phyloP scores from a whole-genome alignment of 1,140 invertebrate genomes.

The Frieseomelitta varia region DNA sequence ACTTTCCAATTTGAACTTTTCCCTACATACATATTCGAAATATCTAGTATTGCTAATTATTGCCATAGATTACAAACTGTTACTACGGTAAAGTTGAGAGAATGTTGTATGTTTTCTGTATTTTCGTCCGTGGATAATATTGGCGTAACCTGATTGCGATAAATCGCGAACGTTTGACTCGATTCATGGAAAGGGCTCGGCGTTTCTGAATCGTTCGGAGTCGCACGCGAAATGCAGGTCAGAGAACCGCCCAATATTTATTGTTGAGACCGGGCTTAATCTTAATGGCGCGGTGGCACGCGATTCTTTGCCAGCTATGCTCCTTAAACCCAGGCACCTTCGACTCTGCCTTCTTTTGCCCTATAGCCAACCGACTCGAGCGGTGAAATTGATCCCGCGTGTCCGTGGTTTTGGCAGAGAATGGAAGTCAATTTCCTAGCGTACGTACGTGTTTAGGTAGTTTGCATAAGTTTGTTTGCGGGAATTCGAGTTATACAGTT shows the following conservation, averaged over 20 bases:
- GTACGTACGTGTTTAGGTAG: background rate
- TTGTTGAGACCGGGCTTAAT: conserved; percentile 17
- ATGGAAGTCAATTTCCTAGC: background rate
- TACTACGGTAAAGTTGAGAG: background rate
- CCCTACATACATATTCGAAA: background rate
- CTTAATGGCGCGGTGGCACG: conserved; percentile 16
- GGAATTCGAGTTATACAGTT: background rate
- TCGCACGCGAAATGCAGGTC: conserved; percentile 36
- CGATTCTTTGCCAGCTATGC: conserved; percentile 23
- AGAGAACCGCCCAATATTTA: conserved; percentile 37
- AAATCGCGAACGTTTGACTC: background rate
- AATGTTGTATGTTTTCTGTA: background rate
- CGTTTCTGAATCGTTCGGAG: background rate
- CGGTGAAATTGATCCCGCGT: background rate
- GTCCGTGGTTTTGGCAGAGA: background rate
- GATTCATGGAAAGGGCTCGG: background rate
- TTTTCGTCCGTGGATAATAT: too few species aligned
- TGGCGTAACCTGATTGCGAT: background rate
- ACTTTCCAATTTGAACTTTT: too few species aligned
- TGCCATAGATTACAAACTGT: background rate
- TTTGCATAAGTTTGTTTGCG: background rate
- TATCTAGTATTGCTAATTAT: background rate
- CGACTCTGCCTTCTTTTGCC: background rate
- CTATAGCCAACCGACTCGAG: background rate
- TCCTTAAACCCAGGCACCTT: background rate